Conservation (phyloP, 2,888 invertebrate genomes). For the Polydrusus cervinus region DNA sequence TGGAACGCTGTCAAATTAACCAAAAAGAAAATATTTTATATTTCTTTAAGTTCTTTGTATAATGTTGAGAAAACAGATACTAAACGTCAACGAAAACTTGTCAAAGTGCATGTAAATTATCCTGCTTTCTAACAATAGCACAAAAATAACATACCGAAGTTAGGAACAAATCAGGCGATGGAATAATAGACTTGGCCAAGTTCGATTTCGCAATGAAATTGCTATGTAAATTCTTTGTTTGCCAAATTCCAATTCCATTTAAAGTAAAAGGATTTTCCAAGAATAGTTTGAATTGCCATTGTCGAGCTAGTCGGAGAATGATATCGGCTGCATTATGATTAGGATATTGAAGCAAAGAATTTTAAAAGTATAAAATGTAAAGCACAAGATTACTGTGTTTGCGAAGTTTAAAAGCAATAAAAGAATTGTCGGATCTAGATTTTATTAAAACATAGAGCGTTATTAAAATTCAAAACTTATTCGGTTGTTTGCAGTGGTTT, state of each 20-base stretch:
- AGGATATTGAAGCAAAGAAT: slow-evolving; percentile 26
- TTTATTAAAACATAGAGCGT: neutral
- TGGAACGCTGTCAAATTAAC: no score
- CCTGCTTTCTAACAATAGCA: slow-evolving; percentile 31
- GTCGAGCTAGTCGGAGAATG: slow-evolving; percentile 44
- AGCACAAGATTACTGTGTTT: slow-evolving; percentile 20
- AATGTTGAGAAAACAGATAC: no score
- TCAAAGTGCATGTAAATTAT: slow-evolving; percentile 13
- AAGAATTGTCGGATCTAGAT: neutral
- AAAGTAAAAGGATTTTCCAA: slow-evolving; percentile 51
- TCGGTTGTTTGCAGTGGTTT: no score
- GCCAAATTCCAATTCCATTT: slow-evolving; percentile 54
- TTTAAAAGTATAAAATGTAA: slow-evolving; percentile 21
- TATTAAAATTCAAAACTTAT: neutral
- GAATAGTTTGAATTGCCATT: slow-evolving; percentile 45
- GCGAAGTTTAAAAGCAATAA: slow-evolving; percentile 7
- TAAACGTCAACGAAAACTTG: no score
- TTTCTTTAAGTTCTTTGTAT: no score
- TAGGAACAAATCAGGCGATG: slow-evolving; percentile 52
- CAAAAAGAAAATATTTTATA: no score
- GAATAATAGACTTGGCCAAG: slow-evolving; percentile 54
- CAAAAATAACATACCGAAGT: slow-evolving; percentile 45
- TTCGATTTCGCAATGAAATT: slow-evolving; percentile 52
- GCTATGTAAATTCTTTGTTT: slow-evolving; percentile 54
- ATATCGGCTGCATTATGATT: slow-evolving; percentile 44